Evolutionary conservation across 2,888 invertebrate species (phyloP), one percentile per base, ranked within the genome.

Genomic region (Leptogaster cylindrica): DNA sequence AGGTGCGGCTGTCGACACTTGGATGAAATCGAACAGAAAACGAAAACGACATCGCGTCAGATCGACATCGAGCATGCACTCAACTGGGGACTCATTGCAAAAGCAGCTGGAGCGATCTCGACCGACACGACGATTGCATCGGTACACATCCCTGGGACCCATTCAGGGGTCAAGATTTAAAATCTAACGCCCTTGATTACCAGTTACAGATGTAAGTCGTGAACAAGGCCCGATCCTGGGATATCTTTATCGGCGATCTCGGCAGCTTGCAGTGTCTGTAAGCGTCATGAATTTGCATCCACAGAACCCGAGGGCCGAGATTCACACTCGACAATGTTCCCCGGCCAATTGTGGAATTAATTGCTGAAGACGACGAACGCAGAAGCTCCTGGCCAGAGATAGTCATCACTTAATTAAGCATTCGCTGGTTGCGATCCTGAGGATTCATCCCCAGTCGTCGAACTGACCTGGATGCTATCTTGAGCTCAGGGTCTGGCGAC

Each of bases 381-480:
- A 63, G 5, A 18, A 31, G 31, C 23, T 48, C 48, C 48, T 48
- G 46, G 31, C 48, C 31, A 18, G 18, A 64, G 63, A 64, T 64
- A 64, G 48, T 64, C 63, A 64, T 64, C 63, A 48, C 63, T 64
- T 64, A 64, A 64, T 64, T 64, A 64, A 64, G 48, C 48, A 64
- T 64, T 64, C 58, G 58, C n/a, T 52, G 14, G 58, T 25, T 16
- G 33, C 18, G 41, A 23, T 4, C 23, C 20, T 39, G 58, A 58
- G 23, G 58, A 58, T 12, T 14, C 16, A 7, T 23, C n/a, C 10
- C 14, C 23, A 23, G 16, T 36, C 10, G n/a, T 12, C 55, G 8
- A 23, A 20, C 28, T 58, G 36, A 41, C 58, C 36, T 20, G 58
- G 52, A 52, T 52, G 58, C 20, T 41, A 58, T 36, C 58, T 14